Conservation (phyloP, 2,888 invertebrate species). For the Scotopteryx bipunctaria region DNA sequence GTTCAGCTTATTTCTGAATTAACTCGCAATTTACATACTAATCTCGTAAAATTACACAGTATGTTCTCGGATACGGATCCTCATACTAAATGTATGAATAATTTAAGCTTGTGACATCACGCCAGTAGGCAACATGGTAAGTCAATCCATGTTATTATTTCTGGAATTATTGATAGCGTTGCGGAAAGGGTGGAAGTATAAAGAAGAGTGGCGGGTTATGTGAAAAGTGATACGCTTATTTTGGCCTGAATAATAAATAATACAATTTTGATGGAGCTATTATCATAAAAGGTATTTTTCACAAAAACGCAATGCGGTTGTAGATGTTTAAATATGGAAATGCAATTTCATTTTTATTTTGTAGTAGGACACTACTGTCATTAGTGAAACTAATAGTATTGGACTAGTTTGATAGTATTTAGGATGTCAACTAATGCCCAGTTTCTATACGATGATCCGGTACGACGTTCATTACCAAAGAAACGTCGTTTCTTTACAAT, state of each 20-base stretch:
- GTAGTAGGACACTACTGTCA: too few relatives aligned
- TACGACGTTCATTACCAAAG: too few relatives aligned
- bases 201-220: conserved; percentile 4
- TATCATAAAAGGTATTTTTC: not conserved
- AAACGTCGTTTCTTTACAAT: too few relatives aligned
- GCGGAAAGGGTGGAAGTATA: conserved; percentile 2
- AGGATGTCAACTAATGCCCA: too few relatives aligned
- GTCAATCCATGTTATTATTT: conserved; percentile 20
- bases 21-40: conserved; percentile 58
- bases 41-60: conserved; percentile 50
- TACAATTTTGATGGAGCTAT: conserved; percentile 5
- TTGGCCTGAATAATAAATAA: conserved; percentile 7
- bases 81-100: conserved; percentile 35
- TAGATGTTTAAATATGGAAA: not conserved
- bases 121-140: conserved; percentile 19
- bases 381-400: too few relatives aligned
- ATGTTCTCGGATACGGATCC: conserved; percentile 33
- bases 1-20: conserved; percentile 54
- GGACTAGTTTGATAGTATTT: too few relatives aligned
- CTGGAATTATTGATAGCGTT: conserved; percentile 23
- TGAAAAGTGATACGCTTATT: conserved; percentile 17
- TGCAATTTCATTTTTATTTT: too few relatives aligned
- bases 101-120: conserved; percentile 26
- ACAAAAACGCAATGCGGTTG: not conserved
- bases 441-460: too few relatives aligned